A percentile compares a stretch with the other conserved stretches of the same genome.
These are phyloP conservation scores for Climacteris rufus DNA, from an alignment of 2,113 vertebrate species.

Conservation along the genomic window DNA sequence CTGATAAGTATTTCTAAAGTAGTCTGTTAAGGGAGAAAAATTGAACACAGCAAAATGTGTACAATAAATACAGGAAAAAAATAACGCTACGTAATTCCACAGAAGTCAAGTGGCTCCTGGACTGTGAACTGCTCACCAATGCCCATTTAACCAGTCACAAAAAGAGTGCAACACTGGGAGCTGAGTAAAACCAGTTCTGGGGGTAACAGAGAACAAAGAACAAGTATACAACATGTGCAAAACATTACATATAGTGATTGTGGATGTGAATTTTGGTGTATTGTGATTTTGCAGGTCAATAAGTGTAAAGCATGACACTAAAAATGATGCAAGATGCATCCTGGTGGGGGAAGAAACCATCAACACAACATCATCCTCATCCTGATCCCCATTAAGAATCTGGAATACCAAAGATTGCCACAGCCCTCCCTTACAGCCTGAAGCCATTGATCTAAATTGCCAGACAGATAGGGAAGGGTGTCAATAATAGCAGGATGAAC, in stretches of 20 bases:
- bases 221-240: not conserved
- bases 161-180: rapidly evolving
- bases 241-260: not conserved
- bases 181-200: not conserved
- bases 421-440: not conserved
- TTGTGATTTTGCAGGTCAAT: not conserved
- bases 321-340: not conserved
- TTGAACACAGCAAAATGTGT: not conserved
- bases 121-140: not conserved
- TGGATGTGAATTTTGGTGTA: not conserved
- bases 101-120: not conserved
- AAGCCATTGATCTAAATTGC: not conserved
- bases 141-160: not conserved
- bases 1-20: not conserved
- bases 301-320: not conserved
- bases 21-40: not conserved
- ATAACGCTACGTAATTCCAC: not conserved
- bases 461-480: not conserved
- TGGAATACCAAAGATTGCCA: rapidly evolving
- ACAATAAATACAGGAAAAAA: not conserved
- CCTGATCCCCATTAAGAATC: not conserved
- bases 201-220: not conserved
- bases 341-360: not conserved
- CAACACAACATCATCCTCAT: not conserved
- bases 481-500: not conserved